Evolutionary conservation across 2,113 vertebrate species (phyloP).

Genomic region (Cheirogaleus medius): DNA sequence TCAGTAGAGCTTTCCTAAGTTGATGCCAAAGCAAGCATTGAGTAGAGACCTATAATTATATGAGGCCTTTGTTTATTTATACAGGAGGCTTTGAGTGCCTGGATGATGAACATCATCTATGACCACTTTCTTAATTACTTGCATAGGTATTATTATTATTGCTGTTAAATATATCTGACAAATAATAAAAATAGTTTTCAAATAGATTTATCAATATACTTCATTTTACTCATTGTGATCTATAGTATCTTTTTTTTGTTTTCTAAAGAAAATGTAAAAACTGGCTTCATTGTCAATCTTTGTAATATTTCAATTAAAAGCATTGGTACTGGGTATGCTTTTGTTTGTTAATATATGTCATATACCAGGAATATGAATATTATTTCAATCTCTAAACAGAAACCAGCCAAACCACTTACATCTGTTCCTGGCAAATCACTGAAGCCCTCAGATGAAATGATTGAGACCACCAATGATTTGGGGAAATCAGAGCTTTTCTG

Average conservation of each 20-base stretch:
- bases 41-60: neutral
- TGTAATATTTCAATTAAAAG: slow-evolving; percentile 13
- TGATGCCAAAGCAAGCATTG: neutral
- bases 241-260: neutral
- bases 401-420: slow-evolving; percentile 87
- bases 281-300: neutral
- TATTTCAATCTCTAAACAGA: slow-evolving; percentile 85
- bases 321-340: neutral
- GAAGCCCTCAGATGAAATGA: slow-evolving; percentile 88
- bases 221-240: neutral
- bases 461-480: slow-evolving; percentile 87
- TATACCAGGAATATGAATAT: slow-evolving; percentile 17
- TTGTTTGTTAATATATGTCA: slow-evolving; percentile 10
- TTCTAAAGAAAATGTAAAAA: slow-evolving; percentile 35
- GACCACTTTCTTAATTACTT: slow-evolving; percentile 35
- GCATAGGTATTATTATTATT: neutral
- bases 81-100: slow-evolving; percentile 12
- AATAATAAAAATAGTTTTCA: slow-evolving; percentile 17
- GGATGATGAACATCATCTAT: neutral
- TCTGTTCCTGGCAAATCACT: slow-evolving; percentile 90
- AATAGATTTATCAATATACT: neutral
- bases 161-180: neutral
- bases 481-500: slow-evolving; percentile 93
- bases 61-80: neutral
- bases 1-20: neutral